These are phyloP conservation scores for Drosophila histrio DNA, from an alignment of 2,888 invertebrate species.

Conservation along the genomic window DNA sequence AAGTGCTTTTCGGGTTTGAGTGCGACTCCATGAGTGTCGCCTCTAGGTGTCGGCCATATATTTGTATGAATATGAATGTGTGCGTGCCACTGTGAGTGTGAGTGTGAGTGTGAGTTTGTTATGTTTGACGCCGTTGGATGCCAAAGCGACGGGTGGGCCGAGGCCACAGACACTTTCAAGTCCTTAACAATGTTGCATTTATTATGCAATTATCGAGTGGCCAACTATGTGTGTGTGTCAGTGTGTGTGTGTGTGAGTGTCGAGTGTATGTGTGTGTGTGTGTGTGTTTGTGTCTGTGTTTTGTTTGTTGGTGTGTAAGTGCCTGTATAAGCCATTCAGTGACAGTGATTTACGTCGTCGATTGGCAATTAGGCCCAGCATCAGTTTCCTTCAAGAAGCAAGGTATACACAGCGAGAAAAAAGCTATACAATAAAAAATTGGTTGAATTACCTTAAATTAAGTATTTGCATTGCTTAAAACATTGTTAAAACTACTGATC, in stretches of 20 bases:
- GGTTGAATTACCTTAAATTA: too few species aligned
- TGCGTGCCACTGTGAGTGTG: slow-evolving; percentile 1
- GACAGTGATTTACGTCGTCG: slow-evolving; percentile 79
- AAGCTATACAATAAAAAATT: too few species aligned
- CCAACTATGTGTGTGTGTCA: slow-evolving; percentile 37
- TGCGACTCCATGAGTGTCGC: slow-evolving; percentile 52
- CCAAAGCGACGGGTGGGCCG: slow-evolving; percentile 5
- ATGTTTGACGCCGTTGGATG: slow-evolving; percentile 43
- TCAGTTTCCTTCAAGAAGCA: slow-evolving; percentile 61
- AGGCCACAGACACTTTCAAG: slow-evolving; percentile 29
- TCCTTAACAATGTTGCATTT: slow-evolving; percentile 77
- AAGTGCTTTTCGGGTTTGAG: slow-evolving; percentile 65
- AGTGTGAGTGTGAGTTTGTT: slow-evolving; percentile 39
- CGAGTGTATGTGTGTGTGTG: too few species aligned
- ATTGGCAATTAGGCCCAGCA: slow-evolving; percentile 73
- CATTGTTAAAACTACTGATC: too few species aligned
- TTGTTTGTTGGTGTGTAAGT: slow-evolving; percentile 10
- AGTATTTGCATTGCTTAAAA: too few species aligned
- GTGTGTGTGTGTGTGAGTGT: neutral
- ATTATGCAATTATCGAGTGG: slow-evolving; percentile 80
- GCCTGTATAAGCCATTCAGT: slow-evolving; percentile 43
- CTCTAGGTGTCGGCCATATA: slow-evolving; percentile 63
- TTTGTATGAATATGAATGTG: slow-evolving; percentile 61
- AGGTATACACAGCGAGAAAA: slow-evolving; percentile 46
- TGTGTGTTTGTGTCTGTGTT: neutral